These are phyloP conservation scores for Barnardius zonarius DNA, from an alignment of 2,113 vertebrate species.

Conservation along the genomic window DNA sequence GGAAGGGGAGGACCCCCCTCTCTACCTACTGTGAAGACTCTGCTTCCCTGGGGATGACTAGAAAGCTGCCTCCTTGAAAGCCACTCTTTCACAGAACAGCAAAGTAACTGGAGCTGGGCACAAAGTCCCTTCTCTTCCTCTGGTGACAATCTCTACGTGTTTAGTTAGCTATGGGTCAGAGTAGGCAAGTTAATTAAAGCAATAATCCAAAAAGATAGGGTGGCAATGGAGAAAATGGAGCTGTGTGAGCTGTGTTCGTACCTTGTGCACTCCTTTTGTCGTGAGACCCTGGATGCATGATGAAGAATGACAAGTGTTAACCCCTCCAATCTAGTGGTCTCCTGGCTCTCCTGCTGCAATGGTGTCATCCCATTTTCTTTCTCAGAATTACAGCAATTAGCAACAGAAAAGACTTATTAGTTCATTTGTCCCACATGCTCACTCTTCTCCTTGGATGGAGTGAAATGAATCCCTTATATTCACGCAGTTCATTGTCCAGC, in stretches of 20 bases:
- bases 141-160: neutral
- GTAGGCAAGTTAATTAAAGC: neutral
- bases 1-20: neutral
- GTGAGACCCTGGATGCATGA: neutral
- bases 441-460: neutral
- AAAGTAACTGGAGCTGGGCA: rapidly evolving
- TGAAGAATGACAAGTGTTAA: conserved; percentile 41
- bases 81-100: neutral
- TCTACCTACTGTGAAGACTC: neutral
- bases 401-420: conserved; percentile 12
- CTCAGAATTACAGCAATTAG: conserved; percentile 49
- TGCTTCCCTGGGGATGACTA: neutral
- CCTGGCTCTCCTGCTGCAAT: neutral
- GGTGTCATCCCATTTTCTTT: neutral
- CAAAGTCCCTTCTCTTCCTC: neutral
- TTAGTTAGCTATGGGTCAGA: rapidly evolving
- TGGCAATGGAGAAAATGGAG: conserved; percentile 23
- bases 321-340: neutral
- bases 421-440: neutral
- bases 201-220: neutral
- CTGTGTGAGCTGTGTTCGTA: neutral
- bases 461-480: neutral
- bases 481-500: neutral
- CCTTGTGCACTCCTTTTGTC: neutral
- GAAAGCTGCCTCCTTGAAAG: neutral